Base-by-base conservation (phyloP, 2,113 vertebrate genomes). In the Channa argus region DNA sequence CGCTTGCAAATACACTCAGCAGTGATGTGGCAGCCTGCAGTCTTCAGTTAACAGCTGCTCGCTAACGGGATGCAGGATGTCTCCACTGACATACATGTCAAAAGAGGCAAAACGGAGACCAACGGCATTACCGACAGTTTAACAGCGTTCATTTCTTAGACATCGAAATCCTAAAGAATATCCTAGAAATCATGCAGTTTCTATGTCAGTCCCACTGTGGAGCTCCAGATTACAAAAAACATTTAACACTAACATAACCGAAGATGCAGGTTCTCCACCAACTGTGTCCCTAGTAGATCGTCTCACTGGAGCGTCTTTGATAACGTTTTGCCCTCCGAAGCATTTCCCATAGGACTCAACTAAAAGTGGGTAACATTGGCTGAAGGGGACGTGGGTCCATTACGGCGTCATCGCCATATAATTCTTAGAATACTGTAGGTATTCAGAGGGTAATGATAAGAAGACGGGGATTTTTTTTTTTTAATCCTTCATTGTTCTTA, bases 41-140 rank as follows among this genome's bases (percentile, higher is more conserved):
- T 55, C 38, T 68, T 12, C 14, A n/a, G 52, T 24, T 0, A 72
- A 37, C 87, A 87, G 82, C 84, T 88, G 89, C 80, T 84, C 61
- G 1, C 43, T 39, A 37, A 58, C 53, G 63, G 44, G 13, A 79
- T 36, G 62, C 77, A 64, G 56, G 55, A 70, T 50, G 60, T 79
- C 46, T 38, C 45, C 37, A 37, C 41, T 8, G 34, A 53, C 36
- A 47, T 45, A 13, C 12, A 49, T 14, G 37, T 56, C 24, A 13
- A 14, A 9, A 53, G 65, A 33, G 41, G 58, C 47, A 12, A 45
- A 46, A 44, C 53, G 11, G 51, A 56, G 38, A 56, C 47, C 24
- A 64, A 58, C 7, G 7, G 45, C 41, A 43, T 75, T 71, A 52
- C 5, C 52, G 15, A 55, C 36, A 5, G 54, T 41, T 47, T 8